Conservation (phyloP, 1,140 invertebrate species). For the Drosophila sp. region DNA sequence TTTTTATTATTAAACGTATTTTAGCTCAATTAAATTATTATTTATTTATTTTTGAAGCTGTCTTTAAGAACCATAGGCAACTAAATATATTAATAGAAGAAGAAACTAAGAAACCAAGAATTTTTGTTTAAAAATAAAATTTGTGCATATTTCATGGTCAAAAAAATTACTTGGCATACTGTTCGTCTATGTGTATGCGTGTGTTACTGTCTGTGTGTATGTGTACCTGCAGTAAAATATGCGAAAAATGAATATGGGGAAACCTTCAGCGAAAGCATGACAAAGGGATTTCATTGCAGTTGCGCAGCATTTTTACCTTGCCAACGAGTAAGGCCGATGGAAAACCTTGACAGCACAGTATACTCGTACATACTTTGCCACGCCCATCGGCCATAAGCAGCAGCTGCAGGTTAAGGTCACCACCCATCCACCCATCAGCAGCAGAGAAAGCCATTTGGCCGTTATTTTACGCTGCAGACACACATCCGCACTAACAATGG, state of each 20-base stretch:
- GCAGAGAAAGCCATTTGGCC: slow-evolving; percentile 44
- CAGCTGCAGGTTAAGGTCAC: slow-evolving; percentile 70
- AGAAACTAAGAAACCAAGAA: too few relatives aligned
- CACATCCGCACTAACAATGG: slow-evolving; percentile 65
- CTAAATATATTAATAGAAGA: too few relatives aligned
- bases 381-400: slow-evolving; percentile 42
- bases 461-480: slow-evolving; percentile 77
- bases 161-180: background rate
- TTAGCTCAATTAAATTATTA: too few relatives aligned
- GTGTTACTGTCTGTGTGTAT: slow-evolving; percentile 2
- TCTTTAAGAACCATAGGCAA: too few relatives aligned
- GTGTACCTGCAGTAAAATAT: slow-evolving; percentile 37
- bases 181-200: background rate
- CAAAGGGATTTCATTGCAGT: slow-evolving; percentile 71
- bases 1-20: too few relatives aligned
- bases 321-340: slow-evolving; percentile 45
- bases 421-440: slow-evolving; percentile 27
- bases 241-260: slow-evolving; percentile 26
- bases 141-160: background rate
- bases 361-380: slow-evolving; percentile 57
- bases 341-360: slow-evolving; percentile 56
- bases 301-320: slow-evolving; percentile 67
- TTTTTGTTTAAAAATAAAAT: background rate
- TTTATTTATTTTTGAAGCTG: too few relatives aligned
- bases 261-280: slow-evolving; percentile 50